Base-by-base conservation (phyloP, 2,113 vertebrate species). In the Ochotona princeps region DNA sequence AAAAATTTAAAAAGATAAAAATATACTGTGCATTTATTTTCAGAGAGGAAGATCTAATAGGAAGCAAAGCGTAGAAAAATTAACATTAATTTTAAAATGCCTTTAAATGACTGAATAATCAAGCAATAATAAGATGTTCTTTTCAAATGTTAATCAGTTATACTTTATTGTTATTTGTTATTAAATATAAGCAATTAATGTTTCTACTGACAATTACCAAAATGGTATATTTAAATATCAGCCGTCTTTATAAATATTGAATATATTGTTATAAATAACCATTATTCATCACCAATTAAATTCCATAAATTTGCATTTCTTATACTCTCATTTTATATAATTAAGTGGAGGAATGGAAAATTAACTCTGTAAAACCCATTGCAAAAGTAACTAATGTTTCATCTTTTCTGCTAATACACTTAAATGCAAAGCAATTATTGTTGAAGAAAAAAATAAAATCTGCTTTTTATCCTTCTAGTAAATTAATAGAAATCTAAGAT, bases 241-340 rank as follows among this genome's bases (percentile, higher is more conserved):
- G 84, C 14, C 28, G 84, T 84, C 20, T 75, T 93, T 92, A 94
- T 89, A 79, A 92, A 92, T 94, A 91, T 83, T 89, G 17, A 87
- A 70, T 86, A 74, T 69, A 15, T 87, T 66, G 4, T 90, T 93
- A 87, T 92, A 54, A 72, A 76, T 54, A 38, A 92, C 90, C 81
- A 44, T 76, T 94, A 89, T 75, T 86, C 69, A 83, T 93, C 86
- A 28, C 57, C 79, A 10, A 85, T 94, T 74, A 91, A 95, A 91
- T 91, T 28, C 70, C 69, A 87, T 94, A 91, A 93, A 91, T 95
- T 92, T 96, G 38, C 83, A 94, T 95, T 70, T 1, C 79, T 92
- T 66, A 26, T 78, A 1, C 83, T 32, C 18, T 92, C 4, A 35
- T 18, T 82, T 92, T 94, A 44, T 35, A 83, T 89, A 91, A 91